Evolutionary conservation across 1,140 invertebrate genomes (phyloP).

Genomic region (Papilio glaucus): DNA sequence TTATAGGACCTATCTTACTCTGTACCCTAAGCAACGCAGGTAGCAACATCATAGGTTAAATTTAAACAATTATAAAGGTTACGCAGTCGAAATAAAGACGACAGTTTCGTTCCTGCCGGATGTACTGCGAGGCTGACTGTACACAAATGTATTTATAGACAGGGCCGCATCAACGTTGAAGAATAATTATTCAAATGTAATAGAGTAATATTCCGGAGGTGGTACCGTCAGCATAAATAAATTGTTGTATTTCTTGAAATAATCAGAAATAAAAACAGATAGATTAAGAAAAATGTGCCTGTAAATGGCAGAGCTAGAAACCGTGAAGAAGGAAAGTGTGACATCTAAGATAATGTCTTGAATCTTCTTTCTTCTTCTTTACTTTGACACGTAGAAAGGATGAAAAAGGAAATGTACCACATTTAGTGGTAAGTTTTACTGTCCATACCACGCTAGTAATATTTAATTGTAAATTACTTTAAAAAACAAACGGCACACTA

Average conservation of each 20-base stretch:
- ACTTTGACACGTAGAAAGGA: too few relatives aligned
- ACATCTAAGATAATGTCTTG: too few relatives aligned
- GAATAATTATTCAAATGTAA: conserved; percentile 72
- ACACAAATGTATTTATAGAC: conserved; percentile 59
- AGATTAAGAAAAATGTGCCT: too few relatives aligned
- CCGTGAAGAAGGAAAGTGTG: too few relatives aligned
- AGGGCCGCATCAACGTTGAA: conserved; percentile 57
- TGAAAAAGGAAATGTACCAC: too few relatives aligned
- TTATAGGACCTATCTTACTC: conserved; percentile 34
- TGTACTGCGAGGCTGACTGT: conserved; percentile 34
- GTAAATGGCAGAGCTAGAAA: too few relatives aligned
- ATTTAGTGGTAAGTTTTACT: too few relatives aligned
- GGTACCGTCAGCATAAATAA: conserved; percentile 48
- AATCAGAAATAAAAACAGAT: too few relatives aligned
- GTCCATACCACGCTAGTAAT: too few relatives aligned
- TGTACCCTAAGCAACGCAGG: conserved; percentile 15
- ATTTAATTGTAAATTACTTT: too few relatives aligned
- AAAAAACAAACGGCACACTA: too few relatives aligned
- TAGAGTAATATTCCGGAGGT: conserved; percentile 59
- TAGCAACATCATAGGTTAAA: neutral
- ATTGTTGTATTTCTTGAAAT: neutral
- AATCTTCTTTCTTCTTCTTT: too few relatives aligned
- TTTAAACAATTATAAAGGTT: conserved; percentile 24
- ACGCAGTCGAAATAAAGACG: conserved; percentile 24
- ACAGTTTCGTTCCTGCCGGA: conserved; percentile 23